A percentile compares a stretch with the other conserved stretches of the same genome.
phyloP scores from a whole-genome alignment of 2,888 invertebrate species.

The Phengaris arion region DNA sequence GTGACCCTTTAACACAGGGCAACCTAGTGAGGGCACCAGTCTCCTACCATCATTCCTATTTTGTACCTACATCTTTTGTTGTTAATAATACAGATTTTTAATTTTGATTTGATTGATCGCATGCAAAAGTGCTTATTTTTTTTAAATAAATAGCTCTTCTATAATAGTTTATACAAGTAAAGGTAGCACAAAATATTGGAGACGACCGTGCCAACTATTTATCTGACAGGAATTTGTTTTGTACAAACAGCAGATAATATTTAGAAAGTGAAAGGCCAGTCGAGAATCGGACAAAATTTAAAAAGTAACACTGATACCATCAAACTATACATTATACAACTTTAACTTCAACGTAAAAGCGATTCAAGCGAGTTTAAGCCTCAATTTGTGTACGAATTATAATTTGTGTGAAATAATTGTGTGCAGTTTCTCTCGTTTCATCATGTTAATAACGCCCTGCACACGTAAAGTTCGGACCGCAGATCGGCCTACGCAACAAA shows the following conservation, averaged over 20 bases:
- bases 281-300: slow-evolving; percentile 12
- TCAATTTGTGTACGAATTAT: slow-evolving; percentile 5
- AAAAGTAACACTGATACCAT: slow-evolving; percentile 24
- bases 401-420: slow-evolving; percentile 5
- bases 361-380: background rate
- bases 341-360: background rate
- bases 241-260: background rate
- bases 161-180: background rate
- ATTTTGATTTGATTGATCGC: background rate
- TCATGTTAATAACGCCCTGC: background rate
- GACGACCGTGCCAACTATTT: slow-evolving; percentile 8
- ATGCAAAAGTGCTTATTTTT: background rate
- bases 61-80: too few species aligned
- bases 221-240: background rate
- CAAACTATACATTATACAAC: background rate
- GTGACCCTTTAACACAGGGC: too few species aligned
- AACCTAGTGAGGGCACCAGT: too few species aligned
- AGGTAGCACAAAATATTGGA: slow-evolving; percentile 6
- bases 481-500: too few species aligned
- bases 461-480: too few species aligned
- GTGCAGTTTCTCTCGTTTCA: slow-evolving; percentile 15
- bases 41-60: too few species aligned
- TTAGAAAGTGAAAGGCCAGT: slow-evolving; percentile 19
- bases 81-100: too few species aligned
- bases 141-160: background rate